Percentiles rank a stretch among this genome's conserved stretches.
Conservation (phyloP, 1,140 invertebrate species). For the Microplitis demolitor region DNA sequence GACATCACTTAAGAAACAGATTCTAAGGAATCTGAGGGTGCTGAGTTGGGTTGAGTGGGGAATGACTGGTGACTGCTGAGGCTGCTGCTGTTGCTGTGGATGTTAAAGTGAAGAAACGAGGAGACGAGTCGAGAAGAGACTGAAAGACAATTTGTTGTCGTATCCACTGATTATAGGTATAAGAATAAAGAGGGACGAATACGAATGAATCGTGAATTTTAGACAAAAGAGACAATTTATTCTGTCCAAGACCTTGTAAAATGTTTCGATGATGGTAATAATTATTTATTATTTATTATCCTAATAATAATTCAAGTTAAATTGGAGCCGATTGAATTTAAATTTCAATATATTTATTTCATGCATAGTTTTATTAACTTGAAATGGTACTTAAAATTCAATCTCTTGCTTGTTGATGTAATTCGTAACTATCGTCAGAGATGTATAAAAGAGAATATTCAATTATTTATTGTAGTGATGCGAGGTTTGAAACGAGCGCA, state of each 20-base stretch:
- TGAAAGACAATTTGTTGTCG: conserved; percentile 38
- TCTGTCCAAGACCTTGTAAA: not conserved
- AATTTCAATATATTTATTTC: too few species aligned
- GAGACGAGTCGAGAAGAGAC: conserved; percentile 20
- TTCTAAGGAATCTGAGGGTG: not conserved
- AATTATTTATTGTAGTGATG: not conserved
- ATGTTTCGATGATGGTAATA: not conserved
- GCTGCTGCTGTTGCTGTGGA: not conserved
- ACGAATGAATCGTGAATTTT: not conserved
- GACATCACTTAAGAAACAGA: not conserved
- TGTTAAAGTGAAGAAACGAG: not conserved
- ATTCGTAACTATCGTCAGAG: too few species aligned
- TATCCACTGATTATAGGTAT: conserved; percentile 24
- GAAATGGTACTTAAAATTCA: too few species aligned
- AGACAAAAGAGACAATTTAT: not conserved
- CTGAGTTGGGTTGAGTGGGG: not conserved
- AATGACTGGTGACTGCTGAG: not conserved
- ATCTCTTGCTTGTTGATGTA: too few species aligned
- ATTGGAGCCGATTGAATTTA: too few species aligned
- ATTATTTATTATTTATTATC: not conserved
- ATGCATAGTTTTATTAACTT: too few species aligned
- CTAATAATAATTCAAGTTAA: too few species aligned
- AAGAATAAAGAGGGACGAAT: not conserved
- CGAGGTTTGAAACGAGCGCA: too few species aligned
- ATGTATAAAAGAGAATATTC: not conserved